Percentiles rank a stretch among this genome's conserved stretches.
These are phyloP conservation scores for Heliocidaris tuberculata DNA, from an alignment of 35 echinoderm and acorn worm genomes.

Conservation along the genomic window DNA sequence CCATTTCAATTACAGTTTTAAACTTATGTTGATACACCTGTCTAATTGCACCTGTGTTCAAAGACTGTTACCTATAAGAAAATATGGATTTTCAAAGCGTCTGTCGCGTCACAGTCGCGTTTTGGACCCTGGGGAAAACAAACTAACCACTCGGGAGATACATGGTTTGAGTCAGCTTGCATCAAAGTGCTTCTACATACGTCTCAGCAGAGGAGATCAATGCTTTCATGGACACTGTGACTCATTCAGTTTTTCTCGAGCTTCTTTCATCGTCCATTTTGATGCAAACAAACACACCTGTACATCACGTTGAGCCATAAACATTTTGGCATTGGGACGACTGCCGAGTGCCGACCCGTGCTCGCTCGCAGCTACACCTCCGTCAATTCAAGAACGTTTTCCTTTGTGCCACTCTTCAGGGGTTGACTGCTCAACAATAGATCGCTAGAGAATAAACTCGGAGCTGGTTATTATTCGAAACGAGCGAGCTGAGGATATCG, in stretches of 20 bases:
- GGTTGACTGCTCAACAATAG: conserved; percentile 1
- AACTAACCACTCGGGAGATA: background rate
- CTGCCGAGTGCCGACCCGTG: background rate
- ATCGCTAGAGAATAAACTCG: background rate
- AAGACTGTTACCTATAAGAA: background rate
- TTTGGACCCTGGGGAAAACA: background rate
- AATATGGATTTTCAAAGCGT: background rate
- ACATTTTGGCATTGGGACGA: background rate
- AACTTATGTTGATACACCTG: too few species aligned
- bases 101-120: background rate
- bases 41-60: background rate
- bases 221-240: background rate
- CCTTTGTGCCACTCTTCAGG: background rate
- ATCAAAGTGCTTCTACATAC: background rate
- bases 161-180: background rate
- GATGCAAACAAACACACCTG: background rate
- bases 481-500: background rate
- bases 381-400: background rate
- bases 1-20: too few species aligned
- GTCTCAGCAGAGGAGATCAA: background rate
- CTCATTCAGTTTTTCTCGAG: background rate
- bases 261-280: background rate
- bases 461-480: background rate
- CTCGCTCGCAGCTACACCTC: background rate
- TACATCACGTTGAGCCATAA: background rate